phyloP scores from a whole-genome alignment of 1,140 invertebrate genomes.

The Lordiphosa mommai region DNA sequence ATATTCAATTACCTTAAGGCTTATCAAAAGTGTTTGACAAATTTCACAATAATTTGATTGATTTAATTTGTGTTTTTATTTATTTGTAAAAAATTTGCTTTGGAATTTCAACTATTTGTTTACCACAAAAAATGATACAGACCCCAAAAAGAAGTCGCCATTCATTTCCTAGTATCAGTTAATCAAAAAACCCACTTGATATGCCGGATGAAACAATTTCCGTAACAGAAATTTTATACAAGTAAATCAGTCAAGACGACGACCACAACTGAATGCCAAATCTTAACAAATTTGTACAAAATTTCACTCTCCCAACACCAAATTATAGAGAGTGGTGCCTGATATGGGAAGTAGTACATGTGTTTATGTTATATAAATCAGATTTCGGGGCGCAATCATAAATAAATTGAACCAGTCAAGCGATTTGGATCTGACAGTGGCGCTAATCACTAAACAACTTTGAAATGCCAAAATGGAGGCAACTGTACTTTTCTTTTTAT shows the following conservation, averaged over 20 bases:
- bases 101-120: conserved; percentile 32
- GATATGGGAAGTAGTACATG: conserved; percentile 18
- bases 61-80: conserved; percentile 51
- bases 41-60: conserved; percentile 39
- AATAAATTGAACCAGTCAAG: conserved; percentile 39
- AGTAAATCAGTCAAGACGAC: conserved; percentile 14
- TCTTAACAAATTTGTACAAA: neutral
- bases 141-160: conserved; percentile 69
- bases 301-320: conserved; percentile 4
- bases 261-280: conserved; percentile 34
- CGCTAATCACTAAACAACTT: conserved; percentile 48
- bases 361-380: conserved; percentile 67
- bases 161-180: conserved; percentile 65
- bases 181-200: neutral
- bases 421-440: conserved; percentile 44
- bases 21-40: too few species aligned
- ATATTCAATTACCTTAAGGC: too few species aligned
- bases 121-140: conserved; percentile 32
- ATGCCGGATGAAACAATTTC: conserved; percentile 4
- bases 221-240: conserved; percentile 1
- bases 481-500: neutral
- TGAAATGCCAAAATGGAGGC: neutral
- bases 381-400: conserved; percentile 41
- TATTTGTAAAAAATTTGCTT: conserved; percentile 41
- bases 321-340: neutral